A percentile compares a stretch with the other conserved stretches of the same genome.
Conservation (phyloP, 2,888 invertebrate genomes). For the Acholoe squamosa region DNA sequence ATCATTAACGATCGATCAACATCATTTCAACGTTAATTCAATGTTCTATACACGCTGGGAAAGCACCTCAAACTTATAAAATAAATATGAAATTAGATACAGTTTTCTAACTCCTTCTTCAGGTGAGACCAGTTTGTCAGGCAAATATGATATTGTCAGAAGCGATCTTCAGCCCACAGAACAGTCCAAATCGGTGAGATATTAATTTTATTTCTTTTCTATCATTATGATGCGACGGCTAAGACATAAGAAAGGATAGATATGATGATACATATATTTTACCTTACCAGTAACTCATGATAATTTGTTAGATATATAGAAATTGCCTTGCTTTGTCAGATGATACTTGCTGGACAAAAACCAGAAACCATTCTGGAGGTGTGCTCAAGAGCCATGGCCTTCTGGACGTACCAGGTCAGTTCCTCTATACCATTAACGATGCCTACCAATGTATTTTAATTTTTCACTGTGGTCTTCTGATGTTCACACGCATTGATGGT, state of each 20-base stretch:
- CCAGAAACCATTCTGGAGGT: constrained; percentile 84
- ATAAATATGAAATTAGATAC: background rate
- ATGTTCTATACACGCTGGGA: too few species aligned
- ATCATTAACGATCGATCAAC: too few species aligned
- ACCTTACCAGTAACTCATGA: too few species aligned
- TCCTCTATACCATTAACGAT: too few species aligned
- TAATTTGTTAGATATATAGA: background rate
- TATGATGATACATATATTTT: too few species aligned
- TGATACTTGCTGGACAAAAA: constrained; percentile 83
- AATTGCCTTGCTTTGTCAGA: constrained; percentile 71
- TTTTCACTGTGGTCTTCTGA: background rate
- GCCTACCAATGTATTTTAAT: too few species aligned
- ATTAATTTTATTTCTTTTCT: background rate
- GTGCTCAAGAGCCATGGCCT: constrained; percentile 82
- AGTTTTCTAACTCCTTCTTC: background rate
- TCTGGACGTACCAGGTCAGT: constrained; percentile 83
- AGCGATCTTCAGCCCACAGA: constrained; percentile 83
- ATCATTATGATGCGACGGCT: background rate
- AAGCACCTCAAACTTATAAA: too few species aligned
- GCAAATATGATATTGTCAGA: constrained; percentile 82
- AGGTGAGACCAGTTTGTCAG: constrained; percentile 73
- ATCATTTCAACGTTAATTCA: too few species aligned
- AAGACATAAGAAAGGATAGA: too few species aligned
- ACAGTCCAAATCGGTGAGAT: constrained; percentile 81
- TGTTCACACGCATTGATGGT: too few species aligned